These are phyloP conservation scores for Dinothrombium tinctorium DNA, from an alignment of 1,140 invertebrate species.

Conservation along the genomic window DNA sequence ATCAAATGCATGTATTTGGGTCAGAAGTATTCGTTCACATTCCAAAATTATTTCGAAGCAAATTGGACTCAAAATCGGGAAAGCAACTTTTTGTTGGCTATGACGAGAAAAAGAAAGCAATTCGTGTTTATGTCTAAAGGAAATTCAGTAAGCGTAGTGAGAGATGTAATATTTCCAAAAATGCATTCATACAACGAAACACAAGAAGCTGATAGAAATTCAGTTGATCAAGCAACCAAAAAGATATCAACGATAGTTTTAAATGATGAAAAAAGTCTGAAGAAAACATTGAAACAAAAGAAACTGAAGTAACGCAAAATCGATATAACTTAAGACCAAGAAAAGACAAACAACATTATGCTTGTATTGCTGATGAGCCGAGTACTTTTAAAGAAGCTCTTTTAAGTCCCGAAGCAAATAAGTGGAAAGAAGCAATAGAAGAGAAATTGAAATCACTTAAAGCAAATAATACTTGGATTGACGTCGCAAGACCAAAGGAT, in stretches of 20 bases:
- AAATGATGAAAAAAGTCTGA: too few relatives aligned
- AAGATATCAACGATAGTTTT: neutral
- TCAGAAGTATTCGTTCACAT: neutral
- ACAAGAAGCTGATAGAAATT: neutral
- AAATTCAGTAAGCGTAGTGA: neutral
- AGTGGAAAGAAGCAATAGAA: slow-evolving; percentile 8
- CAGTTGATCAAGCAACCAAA: neutral
- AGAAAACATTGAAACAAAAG: too few relatives aligned
- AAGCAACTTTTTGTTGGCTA: slow-evolving; percentile 1
- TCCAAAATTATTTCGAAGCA: neutral
- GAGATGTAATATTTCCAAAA: neutral
- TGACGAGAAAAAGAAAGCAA: neutral
- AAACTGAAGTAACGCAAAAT: neutral
- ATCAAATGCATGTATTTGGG: neutral
- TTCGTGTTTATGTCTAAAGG: neutral
- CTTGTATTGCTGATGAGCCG: neutral
- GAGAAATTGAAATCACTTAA: slow-evolving; percentile 3
- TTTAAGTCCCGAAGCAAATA: neutral
- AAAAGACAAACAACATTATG: neutral
- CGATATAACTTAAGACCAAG: neutral
- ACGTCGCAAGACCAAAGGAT: neutral
- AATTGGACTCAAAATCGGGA: neutral
- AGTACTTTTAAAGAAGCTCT: neutral
- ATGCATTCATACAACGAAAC: neutral
- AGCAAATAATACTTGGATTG: slow-evolving; percentile 1